A percentile compares a stretch with the other conserved stretches of the same genome.
phyloP scores from a whole-genome alignment of 2,797 vertebrate species.

The Sparidentex hasta region DNA sequence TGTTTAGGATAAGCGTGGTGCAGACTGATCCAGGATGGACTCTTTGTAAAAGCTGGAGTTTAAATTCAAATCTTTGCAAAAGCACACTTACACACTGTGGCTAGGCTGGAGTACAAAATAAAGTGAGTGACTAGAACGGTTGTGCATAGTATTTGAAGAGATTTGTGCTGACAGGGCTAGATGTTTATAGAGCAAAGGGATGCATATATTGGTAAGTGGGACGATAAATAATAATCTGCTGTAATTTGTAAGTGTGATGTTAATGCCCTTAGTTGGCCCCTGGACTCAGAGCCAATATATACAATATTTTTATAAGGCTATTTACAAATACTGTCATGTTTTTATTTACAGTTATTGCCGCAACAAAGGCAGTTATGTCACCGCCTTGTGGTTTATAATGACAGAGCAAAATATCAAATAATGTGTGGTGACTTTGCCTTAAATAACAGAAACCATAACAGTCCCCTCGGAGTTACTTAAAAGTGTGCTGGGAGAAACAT shows the following conservation, averaged over 20 bases:
- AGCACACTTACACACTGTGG: constrained; percentile 45
- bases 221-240: constrained; percentile 55
- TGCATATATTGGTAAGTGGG: constrained; percentile 60
- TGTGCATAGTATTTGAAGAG: constrained; percentile 80
- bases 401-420: constrained; percentile 55
- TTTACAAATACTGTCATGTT: constrained; percentile 66
- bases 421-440: constrained; percentile 33
- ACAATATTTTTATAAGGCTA: constrained; percentile 70
- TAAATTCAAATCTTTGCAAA: constrained; percentile 51
- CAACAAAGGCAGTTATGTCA: constrained; percentile 56
- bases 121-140: constrained; percentile 70
- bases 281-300: constrained; percentile 59
- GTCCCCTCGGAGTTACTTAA: constrained; percentile 33
- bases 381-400: constrained; percentile 46
- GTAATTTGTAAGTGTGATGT: constrained; percentile 55
- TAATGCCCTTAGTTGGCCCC: constrained; percentile 77
- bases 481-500: constrained; percentile 40
- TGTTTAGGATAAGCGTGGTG: constrained; percentile 44
- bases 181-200: constrained; percentile 63
- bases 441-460: constrained; percentile 26
- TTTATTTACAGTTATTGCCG: constrained; percentile 80
- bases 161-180: constrained; percentile 74
- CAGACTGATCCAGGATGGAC: constrained; percentile 47
- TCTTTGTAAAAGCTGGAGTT: constrained; percentile 42
- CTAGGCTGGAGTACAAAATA: constrained; percentile 62